phyloP scores from a whole-genome alignment of 2,113 vertebrate species.

The Siphamia tubifer region DNA sequence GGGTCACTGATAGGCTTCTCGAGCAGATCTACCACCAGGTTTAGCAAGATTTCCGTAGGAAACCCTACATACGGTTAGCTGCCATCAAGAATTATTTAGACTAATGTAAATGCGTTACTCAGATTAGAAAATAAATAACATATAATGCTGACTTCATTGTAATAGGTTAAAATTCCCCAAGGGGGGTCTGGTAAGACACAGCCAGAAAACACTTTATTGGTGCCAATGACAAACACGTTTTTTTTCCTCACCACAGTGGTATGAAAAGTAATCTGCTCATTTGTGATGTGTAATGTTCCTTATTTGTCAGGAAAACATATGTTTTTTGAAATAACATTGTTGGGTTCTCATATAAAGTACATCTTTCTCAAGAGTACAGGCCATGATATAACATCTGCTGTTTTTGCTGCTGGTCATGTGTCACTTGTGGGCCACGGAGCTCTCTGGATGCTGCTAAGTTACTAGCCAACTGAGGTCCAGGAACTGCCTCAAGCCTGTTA shows the following conservation, averaged over 20 bases:
- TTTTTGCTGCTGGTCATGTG: slow-evolving; percentile 49
- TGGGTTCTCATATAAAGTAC: background rate
- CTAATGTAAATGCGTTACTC: slow-evolving; percentile 4
- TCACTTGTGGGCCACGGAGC: slow-evolving; percentile 38
- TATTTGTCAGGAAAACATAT: background rate
- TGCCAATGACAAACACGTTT: background rate
- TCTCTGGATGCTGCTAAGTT: slow-evolving; percentile 62
- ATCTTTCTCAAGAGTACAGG: slow-evolving; percentile 4
- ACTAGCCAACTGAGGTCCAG: slow-evolving; percentile 61
- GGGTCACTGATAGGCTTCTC: too few relatives aligned
- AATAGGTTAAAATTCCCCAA: too few relatives aligned
- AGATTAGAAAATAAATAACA: too few relatives aligned
- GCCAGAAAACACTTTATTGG: slow-evolving; percentile 1
- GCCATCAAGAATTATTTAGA: background rate
- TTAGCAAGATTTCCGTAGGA: too few relatives aligned
- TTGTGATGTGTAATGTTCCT: background rate
- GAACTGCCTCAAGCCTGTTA: slow-evolving; percentile 75
- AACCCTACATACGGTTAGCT: too few relatives aligned
- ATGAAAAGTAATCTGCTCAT: too few relatives aligned
- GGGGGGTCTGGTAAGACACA: background rate
- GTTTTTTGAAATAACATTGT: background rate
- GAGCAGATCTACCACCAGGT: too few relatives aligned
- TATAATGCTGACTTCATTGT: too few relatives aligned
- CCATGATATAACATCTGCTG: slow-evolving; percentile 27
- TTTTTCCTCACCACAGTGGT: too few relatives aligned